These are phyloP conservation scores for Cyprinodon brontotheroides DNA, from an alignment of 2,113 vertebrate genomes.

Conservation along the genomic window DNA sequence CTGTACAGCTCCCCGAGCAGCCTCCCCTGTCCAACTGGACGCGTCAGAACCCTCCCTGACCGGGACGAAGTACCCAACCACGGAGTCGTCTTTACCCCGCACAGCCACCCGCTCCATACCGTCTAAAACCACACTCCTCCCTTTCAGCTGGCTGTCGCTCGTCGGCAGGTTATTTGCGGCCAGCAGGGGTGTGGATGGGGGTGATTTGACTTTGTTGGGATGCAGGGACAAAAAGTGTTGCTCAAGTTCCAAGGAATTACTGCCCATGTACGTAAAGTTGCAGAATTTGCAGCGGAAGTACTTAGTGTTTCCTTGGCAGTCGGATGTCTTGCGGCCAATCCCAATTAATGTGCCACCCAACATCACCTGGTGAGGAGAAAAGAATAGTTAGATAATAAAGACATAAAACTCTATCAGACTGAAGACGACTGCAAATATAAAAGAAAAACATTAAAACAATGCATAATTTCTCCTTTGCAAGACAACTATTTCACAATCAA, in stretches of 20 bases:
- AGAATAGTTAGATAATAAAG: background rate
- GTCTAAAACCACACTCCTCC: slow-evolving; percentile 78
- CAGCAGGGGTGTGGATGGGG: slow-evolving; percentile 69
- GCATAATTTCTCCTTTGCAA: too few species aligned
- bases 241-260: slow-evolving; percentile 93
- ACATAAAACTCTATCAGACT: background rate
- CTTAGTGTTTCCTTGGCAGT: slow-evolving; percentile 99
- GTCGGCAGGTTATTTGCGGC: slow-evolving; percentile 36
- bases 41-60: slow-evolving; percentile 87
- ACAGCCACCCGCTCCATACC: slow-evolving; percentile 92
- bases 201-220: slow-evolving; percentile 97
- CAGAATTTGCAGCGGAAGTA: slow-evolving; percentile 99
- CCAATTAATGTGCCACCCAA: slow-evolving; percentile 95
- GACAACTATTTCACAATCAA: too few species aligned
- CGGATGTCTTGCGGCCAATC: slow-evolving; percentile 97
- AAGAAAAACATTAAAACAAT: background rate
- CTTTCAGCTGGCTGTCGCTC: slow-evolving; percentile 82
- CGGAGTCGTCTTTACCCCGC: slow-evolving; percentile 90
- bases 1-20: slow-evolving; percentile 79
- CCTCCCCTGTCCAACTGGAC: slow-evolving; percentile 78
- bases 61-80: slow-evolving; percentile 93
- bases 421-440: background rate
- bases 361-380: slow-evolving; percentile 84
- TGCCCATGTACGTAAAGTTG: slow-evolving; percentile 99
- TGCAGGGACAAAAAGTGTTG: slow-evolving; percentile 97